Evolutionary conservation across 2,888 invertebrate genomes (phyloP), one percentile per base, ranked within the genome.

Genomic region (Tyria jacobaeae): DNA sequence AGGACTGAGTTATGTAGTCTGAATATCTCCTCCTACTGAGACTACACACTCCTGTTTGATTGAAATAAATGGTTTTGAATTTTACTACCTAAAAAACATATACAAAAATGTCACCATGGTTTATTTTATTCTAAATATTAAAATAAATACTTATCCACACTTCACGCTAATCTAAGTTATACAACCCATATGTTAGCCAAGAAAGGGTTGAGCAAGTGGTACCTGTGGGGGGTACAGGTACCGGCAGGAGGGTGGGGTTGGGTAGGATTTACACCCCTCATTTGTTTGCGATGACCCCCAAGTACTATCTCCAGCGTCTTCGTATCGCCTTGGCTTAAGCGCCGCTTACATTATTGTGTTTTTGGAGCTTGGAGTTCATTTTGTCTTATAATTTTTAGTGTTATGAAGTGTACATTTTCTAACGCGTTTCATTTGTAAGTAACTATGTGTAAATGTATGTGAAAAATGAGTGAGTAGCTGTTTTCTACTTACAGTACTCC

Each of bases 241-340:
- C 78, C 76, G 73, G 76, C 61, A 68, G 53, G 25, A 62, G 56
- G 56, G 65, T 54, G 76, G 71, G 68, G 76, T 73, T 62, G 58
- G 57, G 90, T 91, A 87, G 94, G 94, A 94, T 95, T 95, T 94
- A 95, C 95, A 92, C 95, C 93, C 95, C 95, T 95, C 95, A 95
- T 95, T 95, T 95, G 95, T 95, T 95, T 95, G 95, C 94, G 94
- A 95, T 95, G 95, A 95, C 95, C 95, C 94, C 92, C 87, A 76
- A 88, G 88, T 84, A 87, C 86, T 91, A 90, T 91, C 90, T 90
- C 64, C 71, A 83, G 83, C 83, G 84, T 85, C 88, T 88, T 85
- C 83, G 84, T 88, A 89, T 88, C 90, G 87, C 83, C 84, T 89
- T 82, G 78, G 75, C 80, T 89, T 85, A 88, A 81, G 76, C 76